Evolutionary conservation across 2,113 vertebrate species (phyloP).

Genomic region (Phyllostomus hastatus): DNA sequence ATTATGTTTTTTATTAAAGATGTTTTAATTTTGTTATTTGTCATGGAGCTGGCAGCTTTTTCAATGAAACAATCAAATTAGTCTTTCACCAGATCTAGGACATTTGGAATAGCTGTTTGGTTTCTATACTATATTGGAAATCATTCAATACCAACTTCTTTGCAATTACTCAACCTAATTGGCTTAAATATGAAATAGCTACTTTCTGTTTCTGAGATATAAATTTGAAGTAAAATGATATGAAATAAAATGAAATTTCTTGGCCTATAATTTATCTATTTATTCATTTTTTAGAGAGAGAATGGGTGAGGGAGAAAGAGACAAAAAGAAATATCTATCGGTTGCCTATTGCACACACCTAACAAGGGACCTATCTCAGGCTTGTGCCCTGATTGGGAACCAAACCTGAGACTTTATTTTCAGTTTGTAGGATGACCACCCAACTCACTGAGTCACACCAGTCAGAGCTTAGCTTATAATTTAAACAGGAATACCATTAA

Average conservation of each 20-base stretch:
- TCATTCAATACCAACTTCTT: neutral
- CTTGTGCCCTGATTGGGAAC: no score
- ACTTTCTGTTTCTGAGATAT: neutral
- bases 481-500: neutral
- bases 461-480: neutral
- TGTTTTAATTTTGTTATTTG: neutral
- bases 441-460: no score
- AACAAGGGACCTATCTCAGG: no score
- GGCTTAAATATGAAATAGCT: neutral
- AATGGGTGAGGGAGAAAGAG: no score
- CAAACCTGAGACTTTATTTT: no score
- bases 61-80: neutral
- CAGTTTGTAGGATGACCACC: no score
- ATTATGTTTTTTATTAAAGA: neutral
- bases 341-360: no score
- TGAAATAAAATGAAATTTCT: neutral
- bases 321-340: no score
- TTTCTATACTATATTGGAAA: neutral
- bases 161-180: neutral
- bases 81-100: neutral
- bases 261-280: neutral
- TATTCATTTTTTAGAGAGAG: no score
- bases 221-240: neutral
- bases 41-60: neutral
- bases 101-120: rapidly evolving